These are phyloP conservation scores for Agapornis canus DNA, from an alignment of 2,797 vertebrate genomes.

Conservation along the genomic window DNA sequence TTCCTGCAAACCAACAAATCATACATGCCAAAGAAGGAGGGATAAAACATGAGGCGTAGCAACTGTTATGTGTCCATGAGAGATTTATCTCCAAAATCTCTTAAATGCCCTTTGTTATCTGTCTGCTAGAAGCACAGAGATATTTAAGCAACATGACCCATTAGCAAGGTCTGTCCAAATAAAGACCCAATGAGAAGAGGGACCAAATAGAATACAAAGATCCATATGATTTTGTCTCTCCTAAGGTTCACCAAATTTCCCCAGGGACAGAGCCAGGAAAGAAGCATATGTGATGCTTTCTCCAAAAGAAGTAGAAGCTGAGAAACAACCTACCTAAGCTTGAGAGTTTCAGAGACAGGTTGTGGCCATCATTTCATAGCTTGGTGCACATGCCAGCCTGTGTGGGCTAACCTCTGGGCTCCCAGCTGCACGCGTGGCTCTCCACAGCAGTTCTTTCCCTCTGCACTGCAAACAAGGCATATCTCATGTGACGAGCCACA, in stretches of 20 bases:
- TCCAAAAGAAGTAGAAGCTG: background rate
- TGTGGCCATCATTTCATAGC: background rate
- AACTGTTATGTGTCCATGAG: background rate
- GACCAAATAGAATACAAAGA: background rate
- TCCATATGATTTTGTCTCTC: accelerated
- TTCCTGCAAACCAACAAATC: slow-evolving; percentile 10
- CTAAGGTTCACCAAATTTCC: background rate
- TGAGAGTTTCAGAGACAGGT: background rate
- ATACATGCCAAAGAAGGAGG: background rate
- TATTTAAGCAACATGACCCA: background rate
- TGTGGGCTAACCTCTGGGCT: accelerated
- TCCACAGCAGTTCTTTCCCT: background rate
- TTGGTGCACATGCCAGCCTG: background rate
- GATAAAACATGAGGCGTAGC: background rate
- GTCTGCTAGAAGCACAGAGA: background rate
- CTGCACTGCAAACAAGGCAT: accelerated
- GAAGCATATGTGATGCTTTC: accelerated
- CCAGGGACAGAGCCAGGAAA: accelerated
- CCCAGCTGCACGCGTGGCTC: accelerated
- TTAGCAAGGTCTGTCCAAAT: background rate
- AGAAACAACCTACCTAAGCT: background rate
- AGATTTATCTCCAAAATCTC: background rate
- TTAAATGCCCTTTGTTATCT: background rate
- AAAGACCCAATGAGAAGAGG: background rate
- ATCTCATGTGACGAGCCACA: accelerated